Percentiles rank a stretch among this genome's conserved stretches.
Conservation (phyloP, 2,797 vertebrate genomes). For the Alosa sapidissima region DNA sequence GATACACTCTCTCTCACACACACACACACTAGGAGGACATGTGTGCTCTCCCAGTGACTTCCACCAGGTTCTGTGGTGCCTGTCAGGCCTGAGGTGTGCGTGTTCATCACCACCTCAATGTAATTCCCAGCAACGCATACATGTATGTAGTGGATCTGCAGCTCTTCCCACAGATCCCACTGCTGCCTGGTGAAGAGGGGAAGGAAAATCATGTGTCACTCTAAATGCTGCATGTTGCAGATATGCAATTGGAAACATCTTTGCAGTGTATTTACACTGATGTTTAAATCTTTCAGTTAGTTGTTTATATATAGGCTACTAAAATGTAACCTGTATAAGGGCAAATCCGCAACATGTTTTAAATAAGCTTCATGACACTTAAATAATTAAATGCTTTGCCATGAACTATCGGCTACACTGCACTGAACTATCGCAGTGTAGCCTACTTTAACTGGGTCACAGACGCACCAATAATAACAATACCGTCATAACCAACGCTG, state of each 20-base stretch:
- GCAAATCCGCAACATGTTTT: background rate
- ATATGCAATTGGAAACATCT: background rate
- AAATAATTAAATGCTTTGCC: background rate
- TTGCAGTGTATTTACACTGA: too few relatives aligned
- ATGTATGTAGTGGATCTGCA: background rate
- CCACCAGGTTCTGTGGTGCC: background rate
- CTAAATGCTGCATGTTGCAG: background rate
- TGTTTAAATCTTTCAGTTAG: too few relatives aligned
- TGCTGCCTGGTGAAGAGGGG: background rate
- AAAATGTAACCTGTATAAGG: background rate
- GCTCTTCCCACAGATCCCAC: background rate
- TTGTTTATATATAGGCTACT: background rate
- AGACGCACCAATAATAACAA: background rate
- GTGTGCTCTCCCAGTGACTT: background rate
- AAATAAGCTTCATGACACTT: too few relatives aligned
- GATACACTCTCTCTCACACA: conserved; percentile 32
- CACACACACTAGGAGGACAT: background rate
- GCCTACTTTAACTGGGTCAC: background rate
- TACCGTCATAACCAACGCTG: background rate
- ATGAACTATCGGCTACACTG: background rate
- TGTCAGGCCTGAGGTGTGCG: background rate
- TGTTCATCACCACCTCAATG: background rate
- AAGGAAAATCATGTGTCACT: background rate
- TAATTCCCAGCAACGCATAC: background rate
- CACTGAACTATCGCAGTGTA: too few relatives aligned